Conservation (phyloP, 2,113 vertebrate species). For the Cyphomyrus discorhynchus region DNA sequence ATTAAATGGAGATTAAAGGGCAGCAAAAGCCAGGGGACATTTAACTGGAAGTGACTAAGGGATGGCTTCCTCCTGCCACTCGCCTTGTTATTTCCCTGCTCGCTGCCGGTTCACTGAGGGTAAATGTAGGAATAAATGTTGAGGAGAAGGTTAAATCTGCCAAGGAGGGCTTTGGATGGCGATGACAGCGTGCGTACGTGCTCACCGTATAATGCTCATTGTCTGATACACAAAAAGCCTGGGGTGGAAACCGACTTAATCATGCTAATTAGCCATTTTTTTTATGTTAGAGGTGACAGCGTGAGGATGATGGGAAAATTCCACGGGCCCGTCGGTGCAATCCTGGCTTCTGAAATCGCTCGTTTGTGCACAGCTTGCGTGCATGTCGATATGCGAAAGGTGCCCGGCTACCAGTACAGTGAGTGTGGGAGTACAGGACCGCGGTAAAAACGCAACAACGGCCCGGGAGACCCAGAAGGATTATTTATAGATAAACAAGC, state of each 20-base stretch:
- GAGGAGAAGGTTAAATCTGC: neutral
- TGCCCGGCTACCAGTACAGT: neutral
- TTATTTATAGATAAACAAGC: neutral
- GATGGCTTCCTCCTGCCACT: neutral
- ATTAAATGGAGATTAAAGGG: conserved; percentile 21
- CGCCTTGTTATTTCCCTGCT: neutral
- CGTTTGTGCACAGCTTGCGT: neutral
- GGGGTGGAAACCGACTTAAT: neutral
- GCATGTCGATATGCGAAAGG: neutral
- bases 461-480: neutral
- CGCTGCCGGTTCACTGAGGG: neutral
- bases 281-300: neutral
- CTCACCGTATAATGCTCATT: neutral
- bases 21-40: conserved; percentile 8
- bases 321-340: neutral
- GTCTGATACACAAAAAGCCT: conserved; percentile 1
- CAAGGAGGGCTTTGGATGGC: neutral
- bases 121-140: neutral
- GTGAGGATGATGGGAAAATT: neutral
- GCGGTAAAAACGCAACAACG: neutral
- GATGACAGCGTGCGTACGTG: neutral
- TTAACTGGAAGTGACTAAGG: conserved; percentile 11
- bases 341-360: no score
- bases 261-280: neutral
- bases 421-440: neutral